Conservation (phyloP, 2,113 vertebrate species). For the Tachysurus vachellii region DNA sequence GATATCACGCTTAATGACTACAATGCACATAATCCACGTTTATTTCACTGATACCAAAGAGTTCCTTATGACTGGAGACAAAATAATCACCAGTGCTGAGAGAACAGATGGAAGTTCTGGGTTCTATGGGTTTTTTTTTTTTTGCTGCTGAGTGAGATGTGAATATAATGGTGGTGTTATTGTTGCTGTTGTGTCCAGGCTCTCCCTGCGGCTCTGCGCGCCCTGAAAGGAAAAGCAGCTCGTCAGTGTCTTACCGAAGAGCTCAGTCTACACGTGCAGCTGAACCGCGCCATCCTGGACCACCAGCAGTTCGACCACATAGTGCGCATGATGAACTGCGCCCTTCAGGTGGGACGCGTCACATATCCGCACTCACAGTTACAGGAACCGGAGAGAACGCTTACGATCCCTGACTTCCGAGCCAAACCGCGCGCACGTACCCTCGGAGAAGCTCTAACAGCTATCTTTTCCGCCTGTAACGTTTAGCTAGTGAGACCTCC, state of each 20-base stretch:
- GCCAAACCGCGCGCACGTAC: background rate
- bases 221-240: slow-evolving; percentile 92
- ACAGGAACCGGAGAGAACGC: background rate
- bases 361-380: slow-evolving; percentile 3
- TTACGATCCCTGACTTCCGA: background rate
- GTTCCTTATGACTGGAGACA: too few relatives aligned
- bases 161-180: background rate
- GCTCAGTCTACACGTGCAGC: slow-evolving; percentile 88
- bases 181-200: slow-evolving; percentile 69
- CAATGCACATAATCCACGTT: background rate
- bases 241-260: slow-evolving; percentile 93
- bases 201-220: slow-evolving; percentile 90
- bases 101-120: background rate
- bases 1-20: background rate
- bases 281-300: slow-evolving; percentile 93
- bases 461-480: slow-evolving; percentile 2
- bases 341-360: slow-evolving; percentile 84
- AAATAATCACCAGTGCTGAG: background rate
- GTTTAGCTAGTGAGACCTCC: slow-evolving; percentile 12
- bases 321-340: slow-evolving; percentile 96
- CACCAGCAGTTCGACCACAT: slow-evolving; percentile 98
- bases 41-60: background rate
- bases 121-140: background rate
- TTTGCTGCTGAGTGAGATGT: background rate
- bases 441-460: slow-evolving; percentile 3